Percentiles rank a stretch among this genome's conserved stretches.
phyloP scores from a whole-genome alignment of 2,797 vertebrate genomes.

The Cryptoblepharus egeriae region DNA sequence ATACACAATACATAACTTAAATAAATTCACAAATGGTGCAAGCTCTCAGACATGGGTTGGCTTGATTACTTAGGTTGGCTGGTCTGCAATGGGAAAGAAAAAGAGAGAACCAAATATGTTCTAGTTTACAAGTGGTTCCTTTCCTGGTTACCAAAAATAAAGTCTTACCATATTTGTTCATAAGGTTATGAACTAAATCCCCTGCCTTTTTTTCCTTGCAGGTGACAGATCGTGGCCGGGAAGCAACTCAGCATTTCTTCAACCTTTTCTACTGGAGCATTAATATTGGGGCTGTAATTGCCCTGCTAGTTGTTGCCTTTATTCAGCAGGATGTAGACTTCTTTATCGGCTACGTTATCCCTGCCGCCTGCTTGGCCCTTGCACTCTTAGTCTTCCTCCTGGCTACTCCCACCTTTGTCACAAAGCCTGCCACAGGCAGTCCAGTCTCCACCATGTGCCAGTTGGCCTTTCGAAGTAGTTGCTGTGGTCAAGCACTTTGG shows the following conservation, averaged over 20 bases:
- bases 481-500: not conserved
- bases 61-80: not conserved
- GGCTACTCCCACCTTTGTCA: slow-evolving; percentile 65
- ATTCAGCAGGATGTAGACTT: slow-evolving; percentile 72
- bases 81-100: too few relatives aligned
- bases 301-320: slow-evolving; percentile 70
- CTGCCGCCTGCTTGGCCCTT: slow-evolving; percentile 49
- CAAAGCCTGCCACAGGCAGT: slow-evolving; percentile 68
- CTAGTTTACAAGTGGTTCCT: not conserved
- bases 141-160: not conserved
- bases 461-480: slow-evolving; percentile 54
- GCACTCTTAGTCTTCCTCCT: slow-evolving; percentile 71
- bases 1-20: not conserved
- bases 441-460: slow-evolving; percentile 68
- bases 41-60: not conserved
- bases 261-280: slow-evolving; percentile 78
- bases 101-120: not conserved
- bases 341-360: slow-evolving; percentile 61
- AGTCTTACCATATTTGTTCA: not conserved
- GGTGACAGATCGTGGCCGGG: slow-evolving; percentile 58
- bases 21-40: not conserved
- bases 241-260: slow-evolving; percentile 67
- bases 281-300: slow-evolving; percentile 64
- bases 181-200: not conserved
- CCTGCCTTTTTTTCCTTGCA: slow-evolving; percentile 6